A percentile compares a stretch with the other conserved stretches of the same genome.
Conservation (phyloP, 2,797 vertebrate genomes). For the Echiichthys vipera region DNA sequence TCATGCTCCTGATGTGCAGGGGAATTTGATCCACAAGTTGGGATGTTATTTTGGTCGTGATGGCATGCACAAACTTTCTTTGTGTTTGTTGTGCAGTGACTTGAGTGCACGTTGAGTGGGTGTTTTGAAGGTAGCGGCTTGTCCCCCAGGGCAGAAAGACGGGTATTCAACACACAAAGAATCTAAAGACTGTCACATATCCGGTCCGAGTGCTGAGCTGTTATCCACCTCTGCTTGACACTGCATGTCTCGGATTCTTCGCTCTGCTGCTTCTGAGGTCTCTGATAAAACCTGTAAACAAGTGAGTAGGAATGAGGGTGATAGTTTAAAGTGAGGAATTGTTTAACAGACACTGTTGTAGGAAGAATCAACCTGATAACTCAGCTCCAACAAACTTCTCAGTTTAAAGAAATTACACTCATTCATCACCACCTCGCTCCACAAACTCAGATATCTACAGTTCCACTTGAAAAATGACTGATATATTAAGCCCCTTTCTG, state of each 20-base stretch:
- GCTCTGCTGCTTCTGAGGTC: constrained; percentile 13
- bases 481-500: too few relatives aligned
- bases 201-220: constrained; percentile 48
- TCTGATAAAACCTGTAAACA: background rate
- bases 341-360: background rate
- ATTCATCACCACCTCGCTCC: background rate
- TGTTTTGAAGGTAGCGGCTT: constrained; percentile 39
- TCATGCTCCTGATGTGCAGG: background rate
- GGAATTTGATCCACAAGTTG: background rate
- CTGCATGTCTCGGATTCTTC: constrained; percentile 55
- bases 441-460: background rate
- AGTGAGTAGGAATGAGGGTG: background rate
- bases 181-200: constrained; percentile 73
- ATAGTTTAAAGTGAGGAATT: background rate
- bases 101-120: constrained; percentile 6
- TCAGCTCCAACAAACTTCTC: background rate
- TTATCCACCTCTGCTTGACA: constrained; percentile 40
- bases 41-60: background rate
- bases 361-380: background rate
- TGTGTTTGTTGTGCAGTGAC: constrained; percentile 13
- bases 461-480: background rate
- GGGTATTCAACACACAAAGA: constrained; percentile 49
- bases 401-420: background rate
- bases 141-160: constrained; percentile 22
- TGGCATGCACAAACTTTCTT: background rate